Evolutionary conservation across 2,888 invertebrate genomes (phyloP).

Genomic region (Celastrina argiolus): DNA sequence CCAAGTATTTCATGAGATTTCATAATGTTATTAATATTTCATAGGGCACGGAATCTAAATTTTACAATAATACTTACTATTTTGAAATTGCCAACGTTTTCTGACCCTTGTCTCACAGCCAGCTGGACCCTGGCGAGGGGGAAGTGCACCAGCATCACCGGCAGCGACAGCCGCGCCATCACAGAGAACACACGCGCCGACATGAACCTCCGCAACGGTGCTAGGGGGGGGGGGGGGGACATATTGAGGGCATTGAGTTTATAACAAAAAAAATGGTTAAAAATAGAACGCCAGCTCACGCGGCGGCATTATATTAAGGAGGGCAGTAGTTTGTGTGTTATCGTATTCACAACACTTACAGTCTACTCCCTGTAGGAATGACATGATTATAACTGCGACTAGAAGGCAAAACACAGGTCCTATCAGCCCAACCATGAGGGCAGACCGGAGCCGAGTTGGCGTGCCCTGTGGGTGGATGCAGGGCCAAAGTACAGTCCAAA

Average conservation of each 20-base stretch:
- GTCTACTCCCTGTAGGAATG: conserved; percentile 55
- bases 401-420: conserved; percentile 58
- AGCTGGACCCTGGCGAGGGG: conserved; percentile 62
- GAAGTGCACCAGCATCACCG: conserved; percentile 67
- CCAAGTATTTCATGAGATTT: no score
- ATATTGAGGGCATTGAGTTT: no score
- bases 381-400: conserved; percentile 52
- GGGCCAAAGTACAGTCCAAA: conserved; percentile 34
- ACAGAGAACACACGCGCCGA: conserved; percentile 53
- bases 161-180: conserved; percentile 65
- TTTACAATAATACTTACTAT: conserved; percentile 41
- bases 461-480: conserved; percentile 44
- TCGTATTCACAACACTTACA: conserved; percentile 52
- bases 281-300: no score
- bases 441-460: conserved; percentile 45
- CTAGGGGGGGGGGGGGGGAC: no score
- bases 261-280: no score
- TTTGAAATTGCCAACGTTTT: conserved; percentile 48
- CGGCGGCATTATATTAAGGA: no score
- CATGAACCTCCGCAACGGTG: conserved; percentile 34
- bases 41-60: no score
- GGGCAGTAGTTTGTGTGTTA: no score
- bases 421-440: conserved; percentile 58
- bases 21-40: no score
- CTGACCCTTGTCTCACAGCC: conserved; percentile 46